Evolutionary conservation across 2,888 invertebrate genomes (phyloP).

Genomic region (Chrysolina oricalcia): DNA sequence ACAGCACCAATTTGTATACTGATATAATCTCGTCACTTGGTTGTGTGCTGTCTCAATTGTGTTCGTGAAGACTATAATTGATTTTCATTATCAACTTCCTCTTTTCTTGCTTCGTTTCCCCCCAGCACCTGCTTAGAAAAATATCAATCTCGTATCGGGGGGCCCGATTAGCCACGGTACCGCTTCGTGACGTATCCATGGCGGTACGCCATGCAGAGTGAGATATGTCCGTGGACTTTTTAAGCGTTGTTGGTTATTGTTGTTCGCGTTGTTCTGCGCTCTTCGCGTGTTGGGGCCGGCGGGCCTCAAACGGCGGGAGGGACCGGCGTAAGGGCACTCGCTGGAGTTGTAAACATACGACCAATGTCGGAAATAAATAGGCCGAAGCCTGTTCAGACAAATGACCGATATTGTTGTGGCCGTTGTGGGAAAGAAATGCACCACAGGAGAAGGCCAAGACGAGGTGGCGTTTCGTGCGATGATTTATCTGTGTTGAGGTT

Average conservation of each 20-base stretch:
- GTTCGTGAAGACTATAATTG: no score
- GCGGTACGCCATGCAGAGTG: constrained; percentile 56
- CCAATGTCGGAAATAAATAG: constrained; percentile 41
- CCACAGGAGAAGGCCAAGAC: constrained; percentile 16
- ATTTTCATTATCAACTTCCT: no score
- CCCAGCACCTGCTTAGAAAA: constrained; percentile 1
- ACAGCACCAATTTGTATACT: no score
- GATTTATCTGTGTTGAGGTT: background rate
- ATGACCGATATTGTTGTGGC: constrained; percentile 42
- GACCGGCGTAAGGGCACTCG: constrained; percentile 50
- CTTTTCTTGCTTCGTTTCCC: background rate
- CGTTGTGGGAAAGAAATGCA: constrained; percentile 33
- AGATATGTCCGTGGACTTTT: constrained; percentile 56
- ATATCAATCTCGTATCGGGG: constrained; percentile 56
- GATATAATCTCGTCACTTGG: no score
- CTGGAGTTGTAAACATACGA: constrained; percentile 39
- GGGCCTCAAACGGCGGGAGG: constrained; percentile 55
- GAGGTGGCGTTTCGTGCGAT: background rate
- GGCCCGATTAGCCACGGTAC: constrained; percentile 54
- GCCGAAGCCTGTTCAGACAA: constrained; percentile 38
- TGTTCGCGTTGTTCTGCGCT: constrained; percentile 52
- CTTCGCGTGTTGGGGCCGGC: constrained; percentile 58
- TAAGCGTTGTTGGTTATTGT: constrained; percentile 51
- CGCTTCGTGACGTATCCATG: constrained; percentile 50
- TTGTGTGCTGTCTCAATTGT: no score